Evolutionary conservation across 2,113 vertebrate genomes (phyloP).

Genomic region (Scortum barcoo): DNA sequence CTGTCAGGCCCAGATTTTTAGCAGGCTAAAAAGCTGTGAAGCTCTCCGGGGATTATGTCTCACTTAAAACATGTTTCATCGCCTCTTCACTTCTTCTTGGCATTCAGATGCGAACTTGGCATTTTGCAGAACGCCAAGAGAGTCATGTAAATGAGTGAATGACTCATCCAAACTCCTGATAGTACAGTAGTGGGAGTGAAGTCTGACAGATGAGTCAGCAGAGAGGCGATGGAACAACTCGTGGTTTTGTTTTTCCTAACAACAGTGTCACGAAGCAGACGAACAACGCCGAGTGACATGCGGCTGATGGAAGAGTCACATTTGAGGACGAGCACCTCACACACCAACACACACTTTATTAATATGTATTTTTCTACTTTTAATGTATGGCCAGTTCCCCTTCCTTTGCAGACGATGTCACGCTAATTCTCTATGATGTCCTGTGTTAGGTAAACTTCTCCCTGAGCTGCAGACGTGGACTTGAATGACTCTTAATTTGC

Average conservation of each 20-base stretch:
- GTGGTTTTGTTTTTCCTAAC: background rate
- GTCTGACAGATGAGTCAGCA: conserved; percentile 40
- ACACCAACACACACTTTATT: background rate
- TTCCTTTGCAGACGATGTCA: background rate
- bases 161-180: conserved; percentile 35
- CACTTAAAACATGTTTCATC: conserved; percentile 3
- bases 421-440: background rate
- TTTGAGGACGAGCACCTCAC: background rate
- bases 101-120: conserved; percentile 12
- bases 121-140: conserved; percentile 23
- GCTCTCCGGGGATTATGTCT: conserved; percentile 4
- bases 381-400: background rate
- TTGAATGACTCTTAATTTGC: background rate
- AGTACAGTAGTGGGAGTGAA: conserved; percentile 30
- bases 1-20: too few species aligned
- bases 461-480: background rate
- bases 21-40: too few species aligned
- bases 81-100: background rate
- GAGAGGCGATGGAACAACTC: conserved; percentile 9
- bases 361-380: background rate
- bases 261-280: background rate
- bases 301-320: background rate
- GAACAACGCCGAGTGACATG: background rate
- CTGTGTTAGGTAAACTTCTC: background rate
- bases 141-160: conserved; percentile 17